These are phyloP conservation scores for Ariolimax columbianus DNA, from an alignment of 2,888 invertebrate species.

Conservation along the genomic window DNA sequence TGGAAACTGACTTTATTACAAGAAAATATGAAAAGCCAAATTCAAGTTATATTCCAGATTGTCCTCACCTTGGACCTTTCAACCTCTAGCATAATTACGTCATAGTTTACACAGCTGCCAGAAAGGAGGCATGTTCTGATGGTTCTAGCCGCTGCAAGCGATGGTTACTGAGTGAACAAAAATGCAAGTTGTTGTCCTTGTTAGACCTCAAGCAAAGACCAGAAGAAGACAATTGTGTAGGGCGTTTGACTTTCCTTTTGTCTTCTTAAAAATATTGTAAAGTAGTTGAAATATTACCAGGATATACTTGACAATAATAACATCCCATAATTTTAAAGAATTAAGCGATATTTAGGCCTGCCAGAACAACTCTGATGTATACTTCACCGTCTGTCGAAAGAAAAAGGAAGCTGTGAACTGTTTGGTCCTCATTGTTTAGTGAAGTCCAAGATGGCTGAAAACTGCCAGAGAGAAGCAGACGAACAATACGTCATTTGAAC, in stretches of 20 bases:
- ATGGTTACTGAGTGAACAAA: not conserved
- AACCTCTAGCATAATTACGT: not conserved
- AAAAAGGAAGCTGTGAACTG: not conserved
- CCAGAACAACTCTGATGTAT: not conserved
- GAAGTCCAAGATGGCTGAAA: not conserved
- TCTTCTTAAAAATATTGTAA: not conserved
- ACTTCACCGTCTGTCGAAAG: not conserved
- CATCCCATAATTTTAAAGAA: not conserved
- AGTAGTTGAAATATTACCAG: not conserved
- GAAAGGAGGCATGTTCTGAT: not conserved
- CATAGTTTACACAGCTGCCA: slow-evolving; percentile 38
- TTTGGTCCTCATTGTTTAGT: not conserved
- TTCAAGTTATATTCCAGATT: not conserved
- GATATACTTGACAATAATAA: not conserved
- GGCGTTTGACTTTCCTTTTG: not conserved
- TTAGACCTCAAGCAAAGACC: not conserved
- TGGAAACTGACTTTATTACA: too few species aligned
- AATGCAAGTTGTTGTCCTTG: not conserved
- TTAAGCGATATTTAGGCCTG: not conserved
- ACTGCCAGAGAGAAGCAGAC: not conserved
- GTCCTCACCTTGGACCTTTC: not conserved
- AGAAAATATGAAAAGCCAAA: too few species aligned
- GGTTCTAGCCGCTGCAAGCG: not conserved
- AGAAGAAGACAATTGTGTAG: not conserved
- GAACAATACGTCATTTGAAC: slow-evolving; percentile 22